Conservation (phyloP, 2,113 vertebrate genomes). For the Pseudorhombus dupliciocellatus region DNA sequence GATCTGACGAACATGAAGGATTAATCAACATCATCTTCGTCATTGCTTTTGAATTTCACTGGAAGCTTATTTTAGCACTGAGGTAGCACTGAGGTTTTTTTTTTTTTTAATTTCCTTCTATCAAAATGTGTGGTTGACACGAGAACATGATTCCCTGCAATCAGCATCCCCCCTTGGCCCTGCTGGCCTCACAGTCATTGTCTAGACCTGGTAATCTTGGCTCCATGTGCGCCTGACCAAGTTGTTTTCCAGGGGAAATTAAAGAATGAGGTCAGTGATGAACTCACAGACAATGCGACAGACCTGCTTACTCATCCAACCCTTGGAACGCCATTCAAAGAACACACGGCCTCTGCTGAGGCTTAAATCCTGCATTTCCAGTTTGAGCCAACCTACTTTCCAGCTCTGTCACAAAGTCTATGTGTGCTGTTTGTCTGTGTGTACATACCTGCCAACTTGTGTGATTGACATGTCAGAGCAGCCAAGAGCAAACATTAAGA, state of each 20-base stretch:
- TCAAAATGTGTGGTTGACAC: slow-evolving; percentile 11
- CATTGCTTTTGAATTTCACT: background rate
- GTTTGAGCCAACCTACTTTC: slow-evolving; percentile 63
- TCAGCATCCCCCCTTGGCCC: slow-evolving; percentile 15
- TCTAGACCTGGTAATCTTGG: slow-evolving; percentile 56
- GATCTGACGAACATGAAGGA: background rate
- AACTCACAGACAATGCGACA: slow-evolving; percentile 63
- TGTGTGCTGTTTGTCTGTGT: slow-evolving; percentile 9
- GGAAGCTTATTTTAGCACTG: background rate
- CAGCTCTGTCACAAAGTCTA: slow-evolving; percentile 29
- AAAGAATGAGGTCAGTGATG: slow-evolving; percentile 71
- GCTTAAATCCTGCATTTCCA: slow-evolving; percentile 59
- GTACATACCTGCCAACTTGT: slow-evolving; percentile 14
- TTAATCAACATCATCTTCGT: background rate
- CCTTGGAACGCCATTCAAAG: slow-evolving; percentile 36
- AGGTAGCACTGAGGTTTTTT: background rate
- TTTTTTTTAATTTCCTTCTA: background rate
- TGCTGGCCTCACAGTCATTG: slow-evolving; percentile 42
- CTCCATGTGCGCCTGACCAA: slow-evolving; percentile 38
- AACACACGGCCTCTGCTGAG: slow-evolving; percentile 28
- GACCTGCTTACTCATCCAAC: slow-evolving; percentile 63
- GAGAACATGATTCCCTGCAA: slow-evolving; percentile 14
- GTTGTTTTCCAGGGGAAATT: slow-evolving; percentile 54
- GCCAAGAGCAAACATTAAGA: slow-evolving; percentile 57
- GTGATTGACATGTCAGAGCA: slow-evolving; percentile 66